Base-by-base conservation (phyloP, 2,888 invertebrate species). In the Chelonus formosanus region DNA sequence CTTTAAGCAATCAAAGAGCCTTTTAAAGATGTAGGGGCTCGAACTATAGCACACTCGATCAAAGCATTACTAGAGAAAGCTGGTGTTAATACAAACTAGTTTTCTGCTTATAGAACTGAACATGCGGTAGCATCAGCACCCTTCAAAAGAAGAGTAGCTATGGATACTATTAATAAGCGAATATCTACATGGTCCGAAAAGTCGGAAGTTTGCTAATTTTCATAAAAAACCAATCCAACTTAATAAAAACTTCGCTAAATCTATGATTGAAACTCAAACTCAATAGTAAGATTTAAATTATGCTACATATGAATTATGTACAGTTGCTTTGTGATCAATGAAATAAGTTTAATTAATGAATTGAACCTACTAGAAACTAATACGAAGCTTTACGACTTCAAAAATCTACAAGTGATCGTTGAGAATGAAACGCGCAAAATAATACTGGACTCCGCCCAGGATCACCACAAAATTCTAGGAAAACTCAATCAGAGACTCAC, bases 41-140 rank as follows among this genome's bases (percentile, higher is more conserved):
- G 72, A 64, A 72, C 72, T n/a, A 66, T 74, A 3, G 64, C 71
- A 7, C 70, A 71, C 36, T 74, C 71, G 73, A 67, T 75, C 20
- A 73, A 75, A 65, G 40, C 69, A 0, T 10, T 71, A 0, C 54
- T 72, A 5, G n/a, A 5, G 5, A 65, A 71, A 53, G 69, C 63
- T 3, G 73, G 70, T 7, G 50, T 73, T 5, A 67, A 74, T 58
- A 70, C 60, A 5, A 48, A 62, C 5, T 35, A 60, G 43, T 72
- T 72, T 20, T 63, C 67, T 5, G 71, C 71, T 0, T 70, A 72
- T 20, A 70, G 63, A 32, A 68, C 71, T n/a, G 47, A 64, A 47
- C 70, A 74, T 47, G 70, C 72, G 8, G 52, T 69, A 8, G 62
- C 65, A 5, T 74, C 70, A 2, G 53, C 68, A 7, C 70, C 71